Percentiles rank a stretch among this genome's conserved stretches.
Conservation (phyloP, 1,140 invertebrate species). For the Dufourea novaeangliae region DNA sequence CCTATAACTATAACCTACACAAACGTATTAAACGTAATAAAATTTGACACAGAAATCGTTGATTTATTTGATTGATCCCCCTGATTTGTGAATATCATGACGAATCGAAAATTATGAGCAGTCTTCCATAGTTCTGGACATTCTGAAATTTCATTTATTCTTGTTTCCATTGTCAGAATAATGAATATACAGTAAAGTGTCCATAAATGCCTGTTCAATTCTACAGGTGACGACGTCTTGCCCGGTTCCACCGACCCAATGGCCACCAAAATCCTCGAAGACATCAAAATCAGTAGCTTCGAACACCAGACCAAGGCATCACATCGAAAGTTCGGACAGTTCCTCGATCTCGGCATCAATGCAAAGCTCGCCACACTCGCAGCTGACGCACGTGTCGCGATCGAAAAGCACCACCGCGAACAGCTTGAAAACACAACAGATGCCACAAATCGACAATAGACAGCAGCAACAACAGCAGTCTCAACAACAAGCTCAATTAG, state of each 20-base stretch:
- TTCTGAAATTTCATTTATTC: no score
- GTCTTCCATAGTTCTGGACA: no score
- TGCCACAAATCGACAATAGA: constrained; percentile 41
- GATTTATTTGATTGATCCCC: neutral
- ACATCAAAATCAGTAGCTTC: constrained; percentile 65
- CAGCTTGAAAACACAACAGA: constrained; percentile 57
- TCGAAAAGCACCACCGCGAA: constrained; percentile 58
- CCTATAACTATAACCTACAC: no score
- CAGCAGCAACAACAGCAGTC: constrained; percentile 63
- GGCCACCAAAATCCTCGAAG: constrained; percentile 79
- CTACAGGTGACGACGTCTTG: constrained; percentile 55
- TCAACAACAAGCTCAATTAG: constrained; percentile 60
- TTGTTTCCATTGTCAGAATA: no score
- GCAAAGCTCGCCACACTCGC: constrained; percentile 84
- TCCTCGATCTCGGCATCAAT: constrained; percentile 87
- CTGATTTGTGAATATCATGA: neutral
- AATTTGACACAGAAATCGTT: no score
- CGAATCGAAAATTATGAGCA: no score
- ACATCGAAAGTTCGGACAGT: constrained; percentile 84
- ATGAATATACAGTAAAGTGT: no score
- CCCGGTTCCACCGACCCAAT: constrained; percentile 71
- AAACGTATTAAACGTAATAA: no score
- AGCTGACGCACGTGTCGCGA: constrained; percentile 79
- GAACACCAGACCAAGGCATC: constrained; percentile 76
- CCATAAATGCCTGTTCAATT: neutral